Base-by-base conservation (phyloP, 64 coral and sea anemone species). In the Montipora foliosa region DNA sequence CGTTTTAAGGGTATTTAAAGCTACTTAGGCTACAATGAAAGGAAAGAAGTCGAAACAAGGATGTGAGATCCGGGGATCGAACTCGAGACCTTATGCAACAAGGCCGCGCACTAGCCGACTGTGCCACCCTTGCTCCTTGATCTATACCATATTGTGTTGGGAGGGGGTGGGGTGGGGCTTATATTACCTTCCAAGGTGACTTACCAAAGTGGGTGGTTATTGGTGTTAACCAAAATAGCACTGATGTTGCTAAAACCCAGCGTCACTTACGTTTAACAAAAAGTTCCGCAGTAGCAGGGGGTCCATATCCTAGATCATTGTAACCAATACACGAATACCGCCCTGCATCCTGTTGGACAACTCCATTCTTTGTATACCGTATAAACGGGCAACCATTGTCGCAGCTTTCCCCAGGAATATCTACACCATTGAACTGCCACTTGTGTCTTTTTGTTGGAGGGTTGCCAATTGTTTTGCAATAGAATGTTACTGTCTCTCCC, bases 391-490 rank as follows among this genome's bases (percentile, higher is more conserved):
- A 66, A 16, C 29, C 5, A 64, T 15, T 64, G 15, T 9, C 52
- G 44, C 71, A 78, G n/a, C 9, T 16, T 51, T n/a, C 83, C 12
- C 70, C 75, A 52, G 89, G 47, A 44, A 98, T 88, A 53, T 91
- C 88, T 13, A 47, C 73, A 47, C 81, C 93, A 80, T 95, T 93
- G 17, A 98, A 79, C 37, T 95, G 90, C 96, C 96, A 98, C 14
- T 80, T 76, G 71, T 92, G 83, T 6, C 72, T 49, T 3, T 49
- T 45, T 1, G 89, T 78, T 1, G 44, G 9, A 19, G 96, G 96
- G 15, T 95, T 98, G 19, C 96, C 96, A 44, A 85, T 95, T 50
- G 89, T 94, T 80, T 66, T 87, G 75, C 96, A 98, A 8, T 8
- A 74, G 58, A 98, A 98, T 12, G 74, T 80, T 19, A 82, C 96